Evolutionary conservation across 2,113 vertebrate species (phyloP), one percentile per base, ranked within the genome.

Genomic region (Heteronetta atricapilla): DNA sequence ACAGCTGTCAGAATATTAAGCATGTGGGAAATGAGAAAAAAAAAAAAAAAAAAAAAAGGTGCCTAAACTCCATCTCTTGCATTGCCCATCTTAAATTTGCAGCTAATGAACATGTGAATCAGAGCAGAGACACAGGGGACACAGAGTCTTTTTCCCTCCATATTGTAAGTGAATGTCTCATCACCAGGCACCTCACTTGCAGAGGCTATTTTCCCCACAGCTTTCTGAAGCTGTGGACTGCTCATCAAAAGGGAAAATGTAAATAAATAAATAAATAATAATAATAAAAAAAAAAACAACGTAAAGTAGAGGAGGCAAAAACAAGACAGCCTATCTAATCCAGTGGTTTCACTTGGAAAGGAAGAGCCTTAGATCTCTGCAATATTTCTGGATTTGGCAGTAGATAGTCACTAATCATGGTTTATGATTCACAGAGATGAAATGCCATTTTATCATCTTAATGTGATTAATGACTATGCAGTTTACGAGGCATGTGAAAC

Each of bases 171-270:
- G 26, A 82, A 52, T 25, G 1, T 36, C 4, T 82, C 13, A 44
- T 56, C 31, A 31, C 8, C 16, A n/a, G 28, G 14, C 6, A 79
- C 16, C 14, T 75, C 56, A 48, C 14, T 44, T 31, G 18, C 21
- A 76, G 62, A n/a, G 18, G 40, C 5, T 8, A 13, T 72, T 88
- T 80, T 55, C 53, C 36, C 36, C 3, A 8, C 6, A 18, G 38
- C 16, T 11, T 88, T 75, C 76, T 63, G 52, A 82, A 76, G 2
- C 13, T 36, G 26, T 58, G 14, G 21, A 17, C 17, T 53, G 13
- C 0, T 0, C 8, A 72, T 31, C 9, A 23, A 46, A 46, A 55
- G 9, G 9, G n/a, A 14, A 70, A 59, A 36, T 26, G 13, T 26
- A 48, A 42, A 17, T 4, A 4, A 10, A 34, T 46, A 46, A 46